phyloP scores from a whole-genome alignment of 2,888 invertebrate genomes.

The Monoplex corrugatus region DNA sequence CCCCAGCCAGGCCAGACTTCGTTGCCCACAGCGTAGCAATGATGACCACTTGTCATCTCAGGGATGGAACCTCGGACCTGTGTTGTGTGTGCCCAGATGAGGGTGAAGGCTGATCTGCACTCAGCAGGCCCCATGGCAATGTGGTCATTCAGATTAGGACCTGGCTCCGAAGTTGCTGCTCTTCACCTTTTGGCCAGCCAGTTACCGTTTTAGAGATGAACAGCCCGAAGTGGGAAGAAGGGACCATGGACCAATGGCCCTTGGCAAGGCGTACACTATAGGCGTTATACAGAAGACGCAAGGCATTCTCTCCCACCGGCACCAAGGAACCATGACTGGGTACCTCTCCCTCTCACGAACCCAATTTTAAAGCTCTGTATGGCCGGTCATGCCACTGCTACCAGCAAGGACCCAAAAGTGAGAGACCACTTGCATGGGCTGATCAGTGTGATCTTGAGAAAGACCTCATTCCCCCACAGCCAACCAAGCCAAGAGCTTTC shows the following conservation, averaged over 20 bases:
- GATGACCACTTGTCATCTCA: no score
- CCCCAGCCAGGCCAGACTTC: no score
- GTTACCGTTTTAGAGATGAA: slow-evolving; percentile 39
- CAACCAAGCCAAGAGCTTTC: slow-evolving; percentile 46
- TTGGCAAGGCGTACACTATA: no score
- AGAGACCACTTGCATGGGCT: slow-evolving; percentile 42
- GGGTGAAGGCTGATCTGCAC: no score
- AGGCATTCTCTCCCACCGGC: background rate
- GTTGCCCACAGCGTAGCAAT: no score
- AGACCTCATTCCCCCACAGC: slow-evolving; percentile 44
- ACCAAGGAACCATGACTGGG: background rate
- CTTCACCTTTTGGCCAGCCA: no score
- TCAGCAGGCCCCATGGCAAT: no score
- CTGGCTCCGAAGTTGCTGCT: no score
- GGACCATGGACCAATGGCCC: slow-evolving; percentile 26
- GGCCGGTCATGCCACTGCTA: slow-evolving; percentile 28
- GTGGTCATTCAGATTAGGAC: no score
- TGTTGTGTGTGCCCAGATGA: no score
- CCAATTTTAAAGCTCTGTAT: slow-evolving; percentile 1
- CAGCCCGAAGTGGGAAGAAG: slow-evolving; percentile 29
- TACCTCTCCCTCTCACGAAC: background rate
- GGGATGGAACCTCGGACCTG: no score
- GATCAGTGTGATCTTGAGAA: slow-evolving; percentile 45
- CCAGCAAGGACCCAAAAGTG: slow-evolving; percentile 39
- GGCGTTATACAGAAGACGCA: slow-evolving; percentile 37